Conservation (phyloP, 2,888 invertebrate genomes). For the Lasioglossum villosulum region DNA sequence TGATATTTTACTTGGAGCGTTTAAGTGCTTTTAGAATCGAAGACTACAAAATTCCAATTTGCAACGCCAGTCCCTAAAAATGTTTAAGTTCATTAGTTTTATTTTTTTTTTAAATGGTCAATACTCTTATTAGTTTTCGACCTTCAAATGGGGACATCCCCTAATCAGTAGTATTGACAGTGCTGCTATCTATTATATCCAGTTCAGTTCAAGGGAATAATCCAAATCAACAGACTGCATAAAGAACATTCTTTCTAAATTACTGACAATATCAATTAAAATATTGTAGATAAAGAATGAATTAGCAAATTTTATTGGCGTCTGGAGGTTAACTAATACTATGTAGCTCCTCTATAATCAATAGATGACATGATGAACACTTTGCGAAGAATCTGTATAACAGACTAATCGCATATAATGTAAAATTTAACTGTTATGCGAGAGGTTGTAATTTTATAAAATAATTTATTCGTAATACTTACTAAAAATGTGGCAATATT, state of each 20-base stretch:
- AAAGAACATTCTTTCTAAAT: neutral
- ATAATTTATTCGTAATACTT: slow-evolving; percentile 24
- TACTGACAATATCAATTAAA: neutral
- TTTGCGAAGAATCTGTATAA: neutral
- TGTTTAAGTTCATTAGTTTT: neutral
- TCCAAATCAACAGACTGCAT: neutral
- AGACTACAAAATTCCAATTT: neutral
- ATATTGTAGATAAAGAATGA: neutral
- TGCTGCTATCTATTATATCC: neutral
- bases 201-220: neutral
- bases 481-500: slow-evolving; percentile 6
- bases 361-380: neutral
- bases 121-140: neutral
- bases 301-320: neutral
- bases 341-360: neutral
- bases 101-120: neutral
- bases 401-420: neutral
- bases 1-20: neutral
- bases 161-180: neutral
- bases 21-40: neutral
- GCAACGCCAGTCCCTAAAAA: neutral
- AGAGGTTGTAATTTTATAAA: neutral
- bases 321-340: neutral
- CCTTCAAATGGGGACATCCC: neutral
- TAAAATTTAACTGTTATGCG: neutral